Evolutionary conservation across 2,797 vertebrate species (phyloP).

Genomic region (Syndactyla subalaris): DNA sequence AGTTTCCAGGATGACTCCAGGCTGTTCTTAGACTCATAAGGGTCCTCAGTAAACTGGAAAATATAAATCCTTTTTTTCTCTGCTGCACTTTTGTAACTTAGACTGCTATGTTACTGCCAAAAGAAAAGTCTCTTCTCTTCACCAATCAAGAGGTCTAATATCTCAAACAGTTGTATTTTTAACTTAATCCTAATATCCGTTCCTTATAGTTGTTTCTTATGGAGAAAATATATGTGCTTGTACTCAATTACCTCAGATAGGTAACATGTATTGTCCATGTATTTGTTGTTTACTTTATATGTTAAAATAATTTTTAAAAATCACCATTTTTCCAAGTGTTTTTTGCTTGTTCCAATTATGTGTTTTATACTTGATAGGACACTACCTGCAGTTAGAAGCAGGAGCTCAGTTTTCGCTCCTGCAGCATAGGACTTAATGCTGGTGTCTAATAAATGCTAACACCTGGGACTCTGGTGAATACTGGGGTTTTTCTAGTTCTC

Average conservation of each 20-base stretch:
- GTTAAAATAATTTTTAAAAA: neutral
- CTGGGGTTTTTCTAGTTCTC: neutral
- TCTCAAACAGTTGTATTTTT: neutral
- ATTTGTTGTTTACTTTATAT: neutral
- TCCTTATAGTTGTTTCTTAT: neutral
- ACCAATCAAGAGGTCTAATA: neutral
- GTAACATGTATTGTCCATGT: neutral
- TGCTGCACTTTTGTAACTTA: neutral
- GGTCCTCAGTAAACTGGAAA: neutral
- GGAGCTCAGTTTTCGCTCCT: neutral
- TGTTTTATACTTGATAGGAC: neutral
- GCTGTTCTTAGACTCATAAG: neutral
- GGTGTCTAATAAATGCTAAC: neutral
- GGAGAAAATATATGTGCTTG: neutral
- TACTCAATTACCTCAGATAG: neutral
- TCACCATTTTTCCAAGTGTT: fast-evolving
- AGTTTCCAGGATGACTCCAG: neutral
- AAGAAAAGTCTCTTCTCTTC: neutral
- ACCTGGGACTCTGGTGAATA: neutral
- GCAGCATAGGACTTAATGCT: neutral
- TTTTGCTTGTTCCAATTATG: neutral
- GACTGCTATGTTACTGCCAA: neutral
- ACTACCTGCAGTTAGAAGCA: neutral
- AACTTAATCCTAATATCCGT: neutral
- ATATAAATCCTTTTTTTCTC: neutral